Conservation (phyloP, 1,140 invertebrate genomes). For the Cheumatopsyche charites region DNA sequence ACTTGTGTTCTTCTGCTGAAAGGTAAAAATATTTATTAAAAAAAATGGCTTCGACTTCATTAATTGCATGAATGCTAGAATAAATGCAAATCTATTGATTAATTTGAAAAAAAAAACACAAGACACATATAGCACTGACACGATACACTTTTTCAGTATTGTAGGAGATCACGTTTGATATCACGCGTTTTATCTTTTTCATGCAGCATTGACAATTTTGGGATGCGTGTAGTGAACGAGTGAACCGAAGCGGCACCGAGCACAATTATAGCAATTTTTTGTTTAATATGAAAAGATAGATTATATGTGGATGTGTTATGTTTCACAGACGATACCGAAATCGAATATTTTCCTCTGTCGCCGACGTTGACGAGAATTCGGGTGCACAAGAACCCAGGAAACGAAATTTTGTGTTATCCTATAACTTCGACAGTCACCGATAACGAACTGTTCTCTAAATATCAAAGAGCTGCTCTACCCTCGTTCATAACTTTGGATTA, state of each 20-base stretch:
- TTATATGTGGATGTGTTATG: conserved; percentile 23
- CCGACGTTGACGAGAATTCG: conserved; percentile 79
- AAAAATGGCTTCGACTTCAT: too few species aligned
- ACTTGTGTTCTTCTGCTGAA: background rate
- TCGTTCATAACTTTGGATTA: conserved; percentile 55
- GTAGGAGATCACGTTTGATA: conserved; percentile 17
- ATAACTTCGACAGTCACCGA: conserved; percentile 55
- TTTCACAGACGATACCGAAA: conserved; percentile 70
- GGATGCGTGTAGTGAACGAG: background rate
- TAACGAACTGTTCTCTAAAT: conserved; percentile 50
- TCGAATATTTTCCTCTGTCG: conserved; percentile 83
- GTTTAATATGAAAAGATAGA: background rate
- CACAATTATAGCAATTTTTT: conserved; percentile 12
- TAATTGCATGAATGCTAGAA: background rate
- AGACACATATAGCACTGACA: conserved; percentile 17
- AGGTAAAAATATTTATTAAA: background rate
- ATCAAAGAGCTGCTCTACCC: conserved; percentile 61
- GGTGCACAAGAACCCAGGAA: conserved; percentile 67
- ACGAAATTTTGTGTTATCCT: conserved; percentile 67
- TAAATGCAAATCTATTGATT: background rate
- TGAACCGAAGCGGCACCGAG: conserved; percentile 21
- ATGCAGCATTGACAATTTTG: conserved; percentile 1
- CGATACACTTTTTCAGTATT: conserved; percentile 29
- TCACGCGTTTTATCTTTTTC: background rate
- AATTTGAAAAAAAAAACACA: conserved; percentile 3